These are phyloP conservation scores for Bubo bubo DNA, from an alignment of 2,113 vertebrate species.

Conservation along the genomic window DNA sequence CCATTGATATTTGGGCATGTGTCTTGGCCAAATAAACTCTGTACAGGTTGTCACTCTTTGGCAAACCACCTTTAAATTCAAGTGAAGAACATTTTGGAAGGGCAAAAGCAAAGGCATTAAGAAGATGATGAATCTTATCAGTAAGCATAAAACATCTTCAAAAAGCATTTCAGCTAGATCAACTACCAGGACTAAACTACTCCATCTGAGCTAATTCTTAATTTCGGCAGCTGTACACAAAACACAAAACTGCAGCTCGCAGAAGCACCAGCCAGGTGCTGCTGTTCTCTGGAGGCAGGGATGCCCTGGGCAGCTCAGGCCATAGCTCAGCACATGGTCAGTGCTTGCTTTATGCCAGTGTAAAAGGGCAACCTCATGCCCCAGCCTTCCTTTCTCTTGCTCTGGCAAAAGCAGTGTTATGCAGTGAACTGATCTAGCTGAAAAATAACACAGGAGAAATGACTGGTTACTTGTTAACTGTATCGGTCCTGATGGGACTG, in stretches of 20 bases:
- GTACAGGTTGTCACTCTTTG: background rate
- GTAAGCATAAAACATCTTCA: background rate
- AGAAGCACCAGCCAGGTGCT: background rate
- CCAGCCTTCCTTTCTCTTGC: background rate
- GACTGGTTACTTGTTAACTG: background rate
- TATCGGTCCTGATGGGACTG: background rate
- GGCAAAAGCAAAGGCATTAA: background rate
- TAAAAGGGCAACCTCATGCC: background rate
- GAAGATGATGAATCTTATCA: background rate
- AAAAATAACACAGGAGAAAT: background rate
- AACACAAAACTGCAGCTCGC: fast-evolving
- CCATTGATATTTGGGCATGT: background rate
- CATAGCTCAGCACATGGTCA: background rate
- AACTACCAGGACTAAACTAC: background rate
- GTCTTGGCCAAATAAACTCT: background rate
- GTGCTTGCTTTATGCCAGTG: background rate
- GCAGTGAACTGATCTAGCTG: background rate
- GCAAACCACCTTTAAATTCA: background rate
- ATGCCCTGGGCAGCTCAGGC: background rate
- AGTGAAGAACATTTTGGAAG: background rate
- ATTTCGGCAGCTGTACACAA: background rate
- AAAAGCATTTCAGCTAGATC: background rate
- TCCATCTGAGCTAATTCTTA: background rate
- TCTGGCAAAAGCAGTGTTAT: background rate
- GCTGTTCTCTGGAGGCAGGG: background rate